phyloP scores from a whole-genome alignment of 2,888 invertebrate genomes.

The Andrena minutula region DNA sequence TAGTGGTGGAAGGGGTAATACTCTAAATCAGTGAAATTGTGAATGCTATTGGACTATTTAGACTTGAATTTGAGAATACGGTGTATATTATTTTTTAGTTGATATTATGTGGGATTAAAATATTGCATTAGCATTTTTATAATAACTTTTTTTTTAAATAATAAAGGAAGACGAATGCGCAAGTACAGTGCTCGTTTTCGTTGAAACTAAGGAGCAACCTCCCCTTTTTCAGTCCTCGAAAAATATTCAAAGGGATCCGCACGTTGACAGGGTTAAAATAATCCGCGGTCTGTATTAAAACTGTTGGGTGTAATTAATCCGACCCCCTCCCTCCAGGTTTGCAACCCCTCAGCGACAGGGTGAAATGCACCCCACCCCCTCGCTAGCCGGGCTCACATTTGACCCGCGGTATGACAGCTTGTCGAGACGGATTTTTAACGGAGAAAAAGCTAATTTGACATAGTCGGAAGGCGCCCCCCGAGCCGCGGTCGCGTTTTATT shows the following conservation, averaged over 20 bases:
- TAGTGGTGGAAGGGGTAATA: too few relatives aligned
- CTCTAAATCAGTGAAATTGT: too few relatives aligned
- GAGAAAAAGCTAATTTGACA: constrained; percentile 58
- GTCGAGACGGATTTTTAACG: constrained; percentile 55
- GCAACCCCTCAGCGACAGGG: constrained; percentile 11
- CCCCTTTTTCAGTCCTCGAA: not conserved
- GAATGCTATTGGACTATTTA: too few relatives aligned
- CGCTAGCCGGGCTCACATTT: constrained; percentile 47
- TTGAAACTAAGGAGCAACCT: not conserved
- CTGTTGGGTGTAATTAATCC: constrained; percentile 57
- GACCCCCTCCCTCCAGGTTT: constrained; percentile 25
- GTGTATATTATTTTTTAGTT: too few relatives aligned
- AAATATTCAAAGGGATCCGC: not conserved
- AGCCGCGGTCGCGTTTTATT: constrained; percentile 39
- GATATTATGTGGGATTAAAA: too few relatives aligned
- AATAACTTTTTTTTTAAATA: too few relatives aligned
- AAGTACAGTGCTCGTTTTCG: not conserved
- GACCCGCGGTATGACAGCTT: constrained; percentile 51
- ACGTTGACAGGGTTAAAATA: constrained; percentile 11
- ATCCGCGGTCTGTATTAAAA: constrained; percentile 54
- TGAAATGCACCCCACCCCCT: constrained; percentile 43
- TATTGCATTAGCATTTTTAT: too few relatives aligned
- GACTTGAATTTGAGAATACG: too few relatives aligned
- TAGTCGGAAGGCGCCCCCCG: constrained; percentile 24
- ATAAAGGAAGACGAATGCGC: too few relatives aligned